Conservation (phyloP, 37 sponge, comb jelly and placozoan species). For the Hormiphora californensis region DNA sequence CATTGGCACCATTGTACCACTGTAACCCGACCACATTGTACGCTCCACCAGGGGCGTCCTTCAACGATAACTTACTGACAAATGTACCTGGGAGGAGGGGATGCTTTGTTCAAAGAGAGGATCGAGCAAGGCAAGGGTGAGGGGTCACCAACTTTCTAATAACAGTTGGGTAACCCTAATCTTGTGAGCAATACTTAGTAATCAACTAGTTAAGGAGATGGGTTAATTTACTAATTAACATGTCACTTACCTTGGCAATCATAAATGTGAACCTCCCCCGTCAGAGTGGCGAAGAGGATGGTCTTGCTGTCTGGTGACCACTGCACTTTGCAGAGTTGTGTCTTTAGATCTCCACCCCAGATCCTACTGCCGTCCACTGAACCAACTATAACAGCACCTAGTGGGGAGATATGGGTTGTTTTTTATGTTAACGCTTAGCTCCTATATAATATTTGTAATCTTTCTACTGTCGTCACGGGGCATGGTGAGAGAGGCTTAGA, state of each 20-base stretch:
- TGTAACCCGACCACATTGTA: slow-evolving; percentile 8
- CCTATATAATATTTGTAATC: no score
- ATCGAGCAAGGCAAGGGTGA: neutral
- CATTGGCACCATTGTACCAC: slow-evolving; percentile 62
- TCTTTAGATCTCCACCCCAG: slow-evolving; percentile 90
- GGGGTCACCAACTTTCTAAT: no score
- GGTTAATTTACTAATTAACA: no score
- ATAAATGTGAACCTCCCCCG: slow-evolving; percentile 76
- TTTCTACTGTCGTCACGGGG: no score
- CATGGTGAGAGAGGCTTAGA: no score
- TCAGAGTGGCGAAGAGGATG: slow-evolving; percentile 80
- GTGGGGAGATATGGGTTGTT: neutral
- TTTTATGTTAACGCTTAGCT: neutral
- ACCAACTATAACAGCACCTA: slow-evolving; percentile 89
- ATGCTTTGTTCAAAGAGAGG: no score
- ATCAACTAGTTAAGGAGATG: no score
- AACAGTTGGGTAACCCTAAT: no score
- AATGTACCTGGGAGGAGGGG: neutral
- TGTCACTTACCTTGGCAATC: slow-evolving; percentile 64
- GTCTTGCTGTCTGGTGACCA: slow-evolving; percentile 89
- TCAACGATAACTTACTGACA: slow-evolving; percentile 19
- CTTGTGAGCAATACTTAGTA: no score
- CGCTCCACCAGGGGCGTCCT: neutral
- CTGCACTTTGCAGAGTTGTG: slow-evolving; percentile 50
- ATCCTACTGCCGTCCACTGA: slow-evolving; percentile 87